Conservation (phyloP, 2,797 vertebrate species). For the Chloroceryle amazona region DNA sequence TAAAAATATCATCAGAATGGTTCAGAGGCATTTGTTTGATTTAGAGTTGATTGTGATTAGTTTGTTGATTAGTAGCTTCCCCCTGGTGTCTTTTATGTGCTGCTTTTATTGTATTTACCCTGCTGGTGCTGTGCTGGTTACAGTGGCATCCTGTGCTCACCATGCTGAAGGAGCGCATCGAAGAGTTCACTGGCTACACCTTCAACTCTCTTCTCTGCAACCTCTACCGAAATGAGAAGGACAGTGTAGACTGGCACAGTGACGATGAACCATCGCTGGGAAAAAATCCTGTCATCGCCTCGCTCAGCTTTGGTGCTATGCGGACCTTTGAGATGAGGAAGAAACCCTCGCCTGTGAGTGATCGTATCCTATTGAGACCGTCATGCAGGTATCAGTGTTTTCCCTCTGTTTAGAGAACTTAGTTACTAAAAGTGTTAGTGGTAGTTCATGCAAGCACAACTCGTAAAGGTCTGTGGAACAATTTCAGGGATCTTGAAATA, state of each 20-base stretch:
- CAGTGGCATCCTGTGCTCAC: constrained; percentile 92
- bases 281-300: constrained; percentile 87
- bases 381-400: neutral
- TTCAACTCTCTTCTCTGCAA: constrained; percentile 97
- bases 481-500: neutral
- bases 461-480: neutral
- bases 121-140: neutral
- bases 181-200: constrained; percentile 79
- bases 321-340: constrained; percentile 93
- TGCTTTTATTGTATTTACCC: neutral
- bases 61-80: neutral
- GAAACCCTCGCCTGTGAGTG: constrained; percentile 89
- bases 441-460: neutral
- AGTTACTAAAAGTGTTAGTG: neutral
- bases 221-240: constrained; percentile 91
- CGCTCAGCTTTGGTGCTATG: constrained; percentile 92
- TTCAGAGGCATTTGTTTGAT: neutral
- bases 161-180: constrained; percentile 81
- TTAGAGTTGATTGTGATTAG: neutral
- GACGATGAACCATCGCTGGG: constrained; percentile 90
- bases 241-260: constrained; percentile 97
- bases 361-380: neutral
- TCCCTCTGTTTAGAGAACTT: neutral
- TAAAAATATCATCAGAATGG: neutral
- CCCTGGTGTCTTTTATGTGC: neutral